Evolutionary conservation across 1,140 invertebrate genomes (phyloP), one percentile per base, ranked within the genome.

Genomic region (Thrips palmi): DNA sequence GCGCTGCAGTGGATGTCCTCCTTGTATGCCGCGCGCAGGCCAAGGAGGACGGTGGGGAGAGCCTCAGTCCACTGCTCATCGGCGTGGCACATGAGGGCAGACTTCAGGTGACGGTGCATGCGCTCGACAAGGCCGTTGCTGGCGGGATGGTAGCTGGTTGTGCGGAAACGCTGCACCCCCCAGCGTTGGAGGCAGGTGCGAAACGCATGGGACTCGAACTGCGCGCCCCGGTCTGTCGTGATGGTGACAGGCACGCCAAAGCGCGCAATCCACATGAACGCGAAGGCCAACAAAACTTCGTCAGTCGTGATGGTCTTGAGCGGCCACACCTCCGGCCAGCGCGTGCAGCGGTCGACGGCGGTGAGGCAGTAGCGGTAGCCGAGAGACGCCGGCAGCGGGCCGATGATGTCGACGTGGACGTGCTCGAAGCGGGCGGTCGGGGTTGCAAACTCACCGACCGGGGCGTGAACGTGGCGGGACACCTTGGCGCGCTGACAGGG

Each of bases 81-180:
- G 33, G 51, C 47, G 7, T 43, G 39, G 19, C 50, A 53, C 34
- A 41, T 52, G 2, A 58, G 50, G 2, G 54, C 50, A 11, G 49
- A 48, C 45, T 62, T 60, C 5, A 62, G 37, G 7, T 47, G 42
- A 1, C 59, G 42, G 38, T 62, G 59, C 25, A 52, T 51, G 2
- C 59, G 41, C 38, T 63, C 58, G 3, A 62, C 46, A 45, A 59
- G 50, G 0, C 58, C 56, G 35, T 60, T 59, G 24, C 51, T 42
- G n/a, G 37, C 36, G 10, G 56, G 56, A 35, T 57, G 52, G 32
- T 56, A 55, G n/a, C 54, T 41, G 19, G 51, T 51, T 12, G 52
- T 57, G 11, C 47, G 39, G 18, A 43, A 34, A 15, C 44, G 45
- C 20, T 31, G 33, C 11, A 35, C 40, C 21, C 52, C 51, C 4